Evolutionary conservation across 1,140 invertebrate species (phyloP).

Genomic region (Brachionus paranguensis): DNA sequence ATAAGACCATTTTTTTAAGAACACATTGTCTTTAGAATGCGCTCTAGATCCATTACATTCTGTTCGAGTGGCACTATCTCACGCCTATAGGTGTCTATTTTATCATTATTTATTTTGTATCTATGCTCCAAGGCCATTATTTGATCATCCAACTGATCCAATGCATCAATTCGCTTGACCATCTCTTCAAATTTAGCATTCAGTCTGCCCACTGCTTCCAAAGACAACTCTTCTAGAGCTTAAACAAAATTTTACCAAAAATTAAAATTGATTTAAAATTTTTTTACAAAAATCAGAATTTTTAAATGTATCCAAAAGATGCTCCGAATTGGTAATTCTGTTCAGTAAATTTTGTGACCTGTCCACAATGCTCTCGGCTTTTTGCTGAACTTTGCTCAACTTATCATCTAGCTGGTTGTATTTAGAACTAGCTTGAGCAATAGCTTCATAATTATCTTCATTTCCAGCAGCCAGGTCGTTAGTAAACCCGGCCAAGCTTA

Average conservation of each 20-base stretch:
- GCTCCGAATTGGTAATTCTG: neutral
- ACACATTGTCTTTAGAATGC: neutral
- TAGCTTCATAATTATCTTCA: neutral
- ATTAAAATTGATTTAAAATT: neutral
- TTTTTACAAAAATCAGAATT: neutral
- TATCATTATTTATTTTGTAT: neutral
- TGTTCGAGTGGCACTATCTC: neutral
- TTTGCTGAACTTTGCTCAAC: neutral
- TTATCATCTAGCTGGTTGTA: neutral
- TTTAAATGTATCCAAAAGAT: neutral
- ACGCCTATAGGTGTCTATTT: neutral
- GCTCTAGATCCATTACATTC: neutral
- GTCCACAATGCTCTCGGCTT: conserved; percentile 9
- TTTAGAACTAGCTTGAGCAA: neutral
- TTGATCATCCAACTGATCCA: neutral
- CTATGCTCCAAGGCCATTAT: neutral
- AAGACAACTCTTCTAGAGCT: neutral
- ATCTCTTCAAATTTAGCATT: neutral
- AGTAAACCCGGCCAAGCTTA: neutral
- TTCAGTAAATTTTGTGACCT: conserved; percentile 9
- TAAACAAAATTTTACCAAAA: neutral
- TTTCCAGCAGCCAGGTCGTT: neutral
- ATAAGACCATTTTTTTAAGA: neutral
- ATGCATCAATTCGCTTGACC: neutral
- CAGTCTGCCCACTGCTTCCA: neutral